Evolutionary conservation across 2,113 vertebrate genomes (phyloP).

Genomic region (Phyllostomus discolor): DNA sequence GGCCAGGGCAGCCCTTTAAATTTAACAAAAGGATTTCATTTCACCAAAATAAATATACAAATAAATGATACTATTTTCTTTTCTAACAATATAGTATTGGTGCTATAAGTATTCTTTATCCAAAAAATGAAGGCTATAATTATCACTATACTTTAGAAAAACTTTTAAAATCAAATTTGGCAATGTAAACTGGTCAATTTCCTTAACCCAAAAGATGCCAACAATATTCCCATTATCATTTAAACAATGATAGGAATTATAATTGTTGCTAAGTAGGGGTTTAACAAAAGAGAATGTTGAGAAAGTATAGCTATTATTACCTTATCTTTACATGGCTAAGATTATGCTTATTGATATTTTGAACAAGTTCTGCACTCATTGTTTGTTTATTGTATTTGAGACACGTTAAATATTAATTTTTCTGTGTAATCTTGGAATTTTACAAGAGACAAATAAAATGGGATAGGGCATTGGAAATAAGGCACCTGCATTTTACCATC

Average conservation of each 20-base stretch:
- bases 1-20: background rate
- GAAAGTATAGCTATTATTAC: background rate
- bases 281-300: background rate
- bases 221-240: background rate
- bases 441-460: background rate
- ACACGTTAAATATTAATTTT: background rate
- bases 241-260: background rate
- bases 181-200: background rate
- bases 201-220: background rate
- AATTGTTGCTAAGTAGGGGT: background rate
- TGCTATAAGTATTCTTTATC: background rate
- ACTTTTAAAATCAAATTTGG: background rate
- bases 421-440: background rate
- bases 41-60: slow-evolving; percentile 18
- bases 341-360: background rate
- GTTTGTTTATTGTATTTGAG: background rate
- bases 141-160: background rate
- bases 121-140: background rate
- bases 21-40: background rate
- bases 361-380: background rate
- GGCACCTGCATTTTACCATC: background rate
- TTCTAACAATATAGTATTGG: background rate
- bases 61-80: background rate
- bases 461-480: background rate
- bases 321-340: background rate